Conservation (phyloP, 2,113 vertebrate species). For the Struthidea cinerea region DNA sequence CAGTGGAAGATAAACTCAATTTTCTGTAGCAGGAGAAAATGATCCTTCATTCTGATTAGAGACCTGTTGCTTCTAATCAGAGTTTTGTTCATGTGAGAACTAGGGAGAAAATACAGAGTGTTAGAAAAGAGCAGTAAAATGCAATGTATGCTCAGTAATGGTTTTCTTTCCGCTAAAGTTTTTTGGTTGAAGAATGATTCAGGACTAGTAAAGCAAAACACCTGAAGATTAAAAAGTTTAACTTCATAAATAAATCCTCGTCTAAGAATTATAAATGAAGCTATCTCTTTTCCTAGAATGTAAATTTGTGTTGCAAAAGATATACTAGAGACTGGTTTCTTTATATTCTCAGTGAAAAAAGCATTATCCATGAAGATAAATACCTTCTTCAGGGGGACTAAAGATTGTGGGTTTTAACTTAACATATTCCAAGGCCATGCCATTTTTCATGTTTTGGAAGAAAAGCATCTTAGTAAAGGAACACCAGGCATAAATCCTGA, state of each 20-base stretch:
- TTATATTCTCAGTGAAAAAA: not conserved
- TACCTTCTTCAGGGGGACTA: not conserved
- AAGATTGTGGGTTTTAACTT: not conserved
- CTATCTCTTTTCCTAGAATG: not conserved
- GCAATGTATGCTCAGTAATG: not conserved
- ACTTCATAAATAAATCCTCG: not conserved
- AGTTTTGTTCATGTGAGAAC: not conserved
- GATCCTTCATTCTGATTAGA: not conserved
- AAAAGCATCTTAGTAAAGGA: not conserved
- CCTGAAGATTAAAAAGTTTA: not conserved
- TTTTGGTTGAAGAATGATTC: not conserved
- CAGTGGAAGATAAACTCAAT: not conserved
- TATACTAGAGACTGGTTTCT: not conserved
- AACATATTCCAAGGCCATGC: not conserved
- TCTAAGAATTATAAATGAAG: not conserved
- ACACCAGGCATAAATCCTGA: not conserved
- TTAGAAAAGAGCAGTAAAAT: not conserved
- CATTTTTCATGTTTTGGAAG: not conserved
- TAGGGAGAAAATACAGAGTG: not conserved
- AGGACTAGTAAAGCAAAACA: not conserved
- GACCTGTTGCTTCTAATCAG: not conserved
- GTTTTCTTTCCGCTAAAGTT: not conserved
- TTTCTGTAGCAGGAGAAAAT: not conserved
- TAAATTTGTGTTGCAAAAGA: not conserved
- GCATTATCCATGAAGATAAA: not conserved